These are phyloP conservation scores for Pocillopora grandis DNA, from an alignment of 92 coral and sea anemone species.

Conservation along the genomic window DNA sequence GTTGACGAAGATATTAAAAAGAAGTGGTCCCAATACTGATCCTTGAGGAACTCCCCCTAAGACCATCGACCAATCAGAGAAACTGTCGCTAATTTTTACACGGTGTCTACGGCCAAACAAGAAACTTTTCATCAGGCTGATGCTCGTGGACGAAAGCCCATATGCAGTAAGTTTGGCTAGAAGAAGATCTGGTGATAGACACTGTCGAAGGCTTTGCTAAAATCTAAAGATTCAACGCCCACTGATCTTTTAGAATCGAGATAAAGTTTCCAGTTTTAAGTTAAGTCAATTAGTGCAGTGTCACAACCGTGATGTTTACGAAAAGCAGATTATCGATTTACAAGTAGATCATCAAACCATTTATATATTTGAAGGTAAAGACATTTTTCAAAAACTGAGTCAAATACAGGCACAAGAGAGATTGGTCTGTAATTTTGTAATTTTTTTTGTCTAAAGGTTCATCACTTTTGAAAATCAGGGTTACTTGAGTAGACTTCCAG, in stretches of 20 bases:
- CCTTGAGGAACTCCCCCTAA: slow-evolving; percentile 31
- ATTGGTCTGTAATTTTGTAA: neutral
- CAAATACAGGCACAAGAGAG: slow-evolving; percentile 14
- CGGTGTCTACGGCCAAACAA: slow-evolving; percentile 19
- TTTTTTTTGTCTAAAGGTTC: neutral
- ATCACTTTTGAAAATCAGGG: slow-evolving; percentile 20
- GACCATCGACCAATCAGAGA: slow-evolving; percentile 19
- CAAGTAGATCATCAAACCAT: slow-evolving; percentile 43
- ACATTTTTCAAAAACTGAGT: neutral
- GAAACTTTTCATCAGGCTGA: slow-evolving; percentile 9
- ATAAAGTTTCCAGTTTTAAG: neutral
- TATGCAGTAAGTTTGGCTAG: too few relatives aligned
- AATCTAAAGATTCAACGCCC: slow-evolving; percentile 7
- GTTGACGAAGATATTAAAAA: slow-evolving; percentile 41
- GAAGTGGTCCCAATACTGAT: slow-evolving; percentile 38
- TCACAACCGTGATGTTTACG: slow-evolving; percentile 42
- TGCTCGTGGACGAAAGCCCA: neutral
- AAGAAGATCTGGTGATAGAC: too few relatives aligned
- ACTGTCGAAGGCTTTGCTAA: too few relatives aligned
- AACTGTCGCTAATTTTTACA: slow-evolving; percentile 26
- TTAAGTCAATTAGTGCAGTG: slow-evolving; percentile 17
- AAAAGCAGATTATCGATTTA: slow-evolving; percentile 36
- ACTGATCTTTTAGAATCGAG: slow-evolving; percentile 29
- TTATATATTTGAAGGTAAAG: slow-evolving; percentile 32
- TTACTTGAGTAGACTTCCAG: slow-evolving; percentile 35